Evolutionary conservation across 2,888 invertebrate genomes (phyloP).

Genomic region (Andricus quercusramuli): DNA sequence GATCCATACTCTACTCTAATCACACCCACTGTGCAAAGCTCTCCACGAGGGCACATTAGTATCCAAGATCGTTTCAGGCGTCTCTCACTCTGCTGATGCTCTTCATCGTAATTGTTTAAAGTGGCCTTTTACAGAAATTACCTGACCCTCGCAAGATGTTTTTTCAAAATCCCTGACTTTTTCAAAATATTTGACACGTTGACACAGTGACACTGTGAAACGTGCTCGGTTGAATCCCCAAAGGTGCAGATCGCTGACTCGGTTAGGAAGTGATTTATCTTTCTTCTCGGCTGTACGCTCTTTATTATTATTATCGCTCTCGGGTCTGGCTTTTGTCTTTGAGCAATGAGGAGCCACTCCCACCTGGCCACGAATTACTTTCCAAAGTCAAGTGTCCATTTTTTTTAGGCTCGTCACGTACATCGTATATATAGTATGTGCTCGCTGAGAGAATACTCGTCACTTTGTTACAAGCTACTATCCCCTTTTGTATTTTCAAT

Average conservation of each 20-base stretch:
- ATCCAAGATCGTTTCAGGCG: too few relatives aligned
- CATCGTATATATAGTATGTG: constrained; percentile 21
- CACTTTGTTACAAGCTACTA: background rate
- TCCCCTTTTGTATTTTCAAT: background rate
- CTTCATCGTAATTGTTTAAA: too few relatives aligned
- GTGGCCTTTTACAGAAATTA: too few relatives aligned
- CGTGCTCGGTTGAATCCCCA: background rate
- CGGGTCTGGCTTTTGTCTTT: constrained; percentile 28
- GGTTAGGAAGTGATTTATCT: constrained; percentile 34
- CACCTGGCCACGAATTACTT: constrained; percentile 41
- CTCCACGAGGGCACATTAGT: too few relatives aligned
- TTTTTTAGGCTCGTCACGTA: constrained; percentile 41
- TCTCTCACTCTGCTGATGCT: too few relatives aligned
- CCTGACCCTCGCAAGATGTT: too few relatives aligned
- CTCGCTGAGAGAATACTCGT: constrained; percentile 9
- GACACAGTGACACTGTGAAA: constrained; percentile 7
- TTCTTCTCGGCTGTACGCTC: background rate
- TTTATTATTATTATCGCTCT: constrained; percentile 19
- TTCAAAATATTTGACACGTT: background rate
- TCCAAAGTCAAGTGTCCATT: constrained; percentile 38
- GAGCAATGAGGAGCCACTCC: constrained; percentile 10
- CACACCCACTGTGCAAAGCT: too few relatives aligned
- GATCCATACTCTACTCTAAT: too few relatives aligned
- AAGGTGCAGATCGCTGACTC: constrained; percentile 27
- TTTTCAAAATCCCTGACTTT: too few relatives aligned